Evolutionary conservation across 2,797 vertebrate species (phyloP).

Genomic region (Poeciliopsis presidionis): DNA sequence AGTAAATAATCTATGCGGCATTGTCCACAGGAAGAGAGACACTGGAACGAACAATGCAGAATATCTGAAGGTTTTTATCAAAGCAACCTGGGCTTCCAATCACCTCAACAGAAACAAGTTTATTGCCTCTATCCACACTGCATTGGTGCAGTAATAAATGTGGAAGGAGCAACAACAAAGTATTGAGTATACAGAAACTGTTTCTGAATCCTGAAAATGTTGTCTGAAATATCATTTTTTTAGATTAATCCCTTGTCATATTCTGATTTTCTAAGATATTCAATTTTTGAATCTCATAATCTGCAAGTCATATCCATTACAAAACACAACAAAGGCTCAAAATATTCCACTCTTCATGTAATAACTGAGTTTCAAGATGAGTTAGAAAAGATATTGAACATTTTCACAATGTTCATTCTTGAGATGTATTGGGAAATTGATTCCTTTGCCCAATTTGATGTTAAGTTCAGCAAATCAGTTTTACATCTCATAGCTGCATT

Average conservation of each 20-base stretch:
- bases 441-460: background rate
- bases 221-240: background rate
- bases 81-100: background rate
- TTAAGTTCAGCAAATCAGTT: background rate
- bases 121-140: background rate
- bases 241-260: background rate
- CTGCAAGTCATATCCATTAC: background rate
- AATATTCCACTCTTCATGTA: no score
- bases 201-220: background rate
- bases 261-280: background rate
- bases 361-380: no score
- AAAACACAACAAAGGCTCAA: no score
- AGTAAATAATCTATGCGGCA: background rate
- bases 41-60: background rate
- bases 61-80: background rate
- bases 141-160: background rate
- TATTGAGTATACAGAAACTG: background rate
- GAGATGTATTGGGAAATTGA: background rate
- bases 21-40: background rate
- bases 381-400: no score
- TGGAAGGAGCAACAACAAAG: background rate
- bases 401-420: no score
- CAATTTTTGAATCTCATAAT: background rate
- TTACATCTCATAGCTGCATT: background rate
- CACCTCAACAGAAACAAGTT: background rate